phyloP scores from a whole-genome alignment of 2,113 vertebrate species.

The Diphyllodes magnificus region DNA sequence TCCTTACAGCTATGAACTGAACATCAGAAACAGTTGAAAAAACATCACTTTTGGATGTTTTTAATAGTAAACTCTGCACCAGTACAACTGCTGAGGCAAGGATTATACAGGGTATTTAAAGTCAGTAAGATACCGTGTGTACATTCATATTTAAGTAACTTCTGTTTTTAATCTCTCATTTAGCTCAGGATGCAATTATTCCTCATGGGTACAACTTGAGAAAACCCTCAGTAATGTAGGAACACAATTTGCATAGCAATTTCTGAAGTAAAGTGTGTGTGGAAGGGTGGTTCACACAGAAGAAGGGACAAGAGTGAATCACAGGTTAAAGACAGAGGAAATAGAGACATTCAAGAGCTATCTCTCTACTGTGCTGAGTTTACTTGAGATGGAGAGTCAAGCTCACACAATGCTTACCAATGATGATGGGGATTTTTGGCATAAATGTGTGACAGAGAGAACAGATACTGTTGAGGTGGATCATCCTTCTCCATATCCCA shows the following conservation, averaged over 20 bases:
- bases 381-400: background rate
- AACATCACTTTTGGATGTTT: background rate
- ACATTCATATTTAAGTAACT: background rate
- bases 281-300: background rate
- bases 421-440: background rate
- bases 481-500: background rate
- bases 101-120: background rate
- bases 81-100: background rate
- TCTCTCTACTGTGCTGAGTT: background rate
- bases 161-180: background rate
- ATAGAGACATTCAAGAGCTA: background rate
- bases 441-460: background rate
- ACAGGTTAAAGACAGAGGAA: background rate
- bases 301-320: background rate
- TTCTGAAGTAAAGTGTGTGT: background rate
- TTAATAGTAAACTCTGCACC: background rate
- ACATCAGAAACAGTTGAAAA: background rate
- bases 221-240: background rate
- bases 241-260: background rate
- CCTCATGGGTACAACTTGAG: background rate
- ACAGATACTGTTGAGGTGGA: background rate
- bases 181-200: background rate
- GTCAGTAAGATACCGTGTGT: background rate
- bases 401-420: background rate
- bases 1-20: background rate